Evolutionary conservation across 1,140 invertebrate genomes (phyloP).

Genomic region (Phymastichus coffea): DNA sequence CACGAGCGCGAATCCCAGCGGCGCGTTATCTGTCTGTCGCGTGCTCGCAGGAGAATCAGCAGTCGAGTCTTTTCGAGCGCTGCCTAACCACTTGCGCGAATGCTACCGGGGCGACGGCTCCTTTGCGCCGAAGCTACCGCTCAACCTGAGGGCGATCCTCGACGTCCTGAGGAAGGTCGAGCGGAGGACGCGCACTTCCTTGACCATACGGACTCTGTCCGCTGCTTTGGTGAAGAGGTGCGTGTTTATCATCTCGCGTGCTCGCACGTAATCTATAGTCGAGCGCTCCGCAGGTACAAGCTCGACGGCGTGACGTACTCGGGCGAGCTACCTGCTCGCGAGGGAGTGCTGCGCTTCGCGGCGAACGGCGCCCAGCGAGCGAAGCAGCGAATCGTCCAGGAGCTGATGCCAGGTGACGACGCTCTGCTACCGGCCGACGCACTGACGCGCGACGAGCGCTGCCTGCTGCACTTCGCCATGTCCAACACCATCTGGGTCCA

Average conservation of each 20-base stretch:
- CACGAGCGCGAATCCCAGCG: too few species aligned
- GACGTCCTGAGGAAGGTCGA: conserved; percentile 61
- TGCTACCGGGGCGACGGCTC: conserved; percentile 56
- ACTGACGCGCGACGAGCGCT: conserved; percentile 54
- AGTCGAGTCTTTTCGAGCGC: neutral
- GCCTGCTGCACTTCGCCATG: conserved; percentile 61
- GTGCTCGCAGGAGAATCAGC: neutral
- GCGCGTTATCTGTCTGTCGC: too few species aligned
- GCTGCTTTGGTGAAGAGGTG: conserved; percentile 60
- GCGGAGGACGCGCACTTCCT: conserved; percentile 40
- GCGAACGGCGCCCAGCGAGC: conserved; percentile 41
- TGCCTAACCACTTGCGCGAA: conserved; percentile 51
- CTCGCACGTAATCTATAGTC: too few species aligned
- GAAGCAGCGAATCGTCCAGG: conserved; percentile 61
- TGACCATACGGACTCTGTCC: conserved; percentile 56
- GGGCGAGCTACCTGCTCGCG: conserved; percentile 48
- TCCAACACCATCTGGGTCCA: conserved; percentile 60
- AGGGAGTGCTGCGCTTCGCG: conserved; percentile 41
- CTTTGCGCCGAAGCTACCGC: conserved; percentile 43
- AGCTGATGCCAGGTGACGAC: conserved; percentile 60
- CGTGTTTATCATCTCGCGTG: too few species aligned
- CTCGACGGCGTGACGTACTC: conserved; percentile 64
- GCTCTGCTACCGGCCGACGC: conserved; percentile 50
- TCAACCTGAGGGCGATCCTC: conserved; percentile 56
- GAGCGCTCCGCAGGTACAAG: conserved; percentile 57